Conservation (phyloP, 2,888 invertebrate species). For the Pterostichus madidus region DNA sequence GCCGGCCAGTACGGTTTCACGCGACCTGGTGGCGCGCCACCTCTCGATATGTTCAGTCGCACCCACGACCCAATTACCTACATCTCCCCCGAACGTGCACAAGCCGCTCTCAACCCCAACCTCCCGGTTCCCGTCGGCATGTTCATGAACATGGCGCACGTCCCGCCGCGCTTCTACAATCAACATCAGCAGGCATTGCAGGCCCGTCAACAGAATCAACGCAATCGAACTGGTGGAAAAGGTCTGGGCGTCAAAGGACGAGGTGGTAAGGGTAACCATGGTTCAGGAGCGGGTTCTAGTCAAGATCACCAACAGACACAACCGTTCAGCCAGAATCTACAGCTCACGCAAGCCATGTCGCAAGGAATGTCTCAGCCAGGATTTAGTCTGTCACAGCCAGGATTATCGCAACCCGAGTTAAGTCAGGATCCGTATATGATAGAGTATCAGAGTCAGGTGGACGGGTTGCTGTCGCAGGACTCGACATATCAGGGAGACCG, state of each 20-base stretch:
- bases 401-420: slow-evolving; percentile 86
- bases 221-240: slow-evolving; percentile 63
- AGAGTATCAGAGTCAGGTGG: slow-evolving; percentile 95
- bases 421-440: slow-evolving; percentile 91
- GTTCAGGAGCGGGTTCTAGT: slow-evolving; percentile 68
- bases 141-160: slow-evolving; percentile 93
- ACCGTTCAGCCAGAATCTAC: slow-evolving; percentile 84
- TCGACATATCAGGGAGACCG: slow-evolving; percentile 79
- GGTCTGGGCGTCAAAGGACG: slow-evolving; percentile 21
- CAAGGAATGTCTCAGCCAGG: slow-evolving; percentile 86
- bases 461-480: slow-evolving; percentile 88
- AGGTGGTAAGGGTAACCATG: slow-evolving; percentile 10
- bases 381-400: slow-evolving; percentile 84
- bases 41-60: slow-evolving; percentile 83
- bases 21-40: slow-evolving; percentile 72
- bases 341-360: slow-evolving; percentile 88
- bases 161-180: slow-evolving; percentile 87
- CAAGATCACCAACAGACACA: slow-evolving; percentile 70
- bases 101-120: slow-evolving; percentile 84
- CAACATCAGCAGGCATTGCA: slow-evolving; percentile 86
- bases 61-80: slow-evolving; percentile 95
- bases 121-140: slow-evolving; percentile 96
- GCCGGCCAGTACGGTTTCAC: slow-evolving; percentile 71
- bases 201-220: slow-evolving; percentile 75
- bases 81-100: slow-evolving; percentile 91